Base-by-base conservation (phyloP, 2,888 invertebrate species). In the Capitulum mitella region DNA sequence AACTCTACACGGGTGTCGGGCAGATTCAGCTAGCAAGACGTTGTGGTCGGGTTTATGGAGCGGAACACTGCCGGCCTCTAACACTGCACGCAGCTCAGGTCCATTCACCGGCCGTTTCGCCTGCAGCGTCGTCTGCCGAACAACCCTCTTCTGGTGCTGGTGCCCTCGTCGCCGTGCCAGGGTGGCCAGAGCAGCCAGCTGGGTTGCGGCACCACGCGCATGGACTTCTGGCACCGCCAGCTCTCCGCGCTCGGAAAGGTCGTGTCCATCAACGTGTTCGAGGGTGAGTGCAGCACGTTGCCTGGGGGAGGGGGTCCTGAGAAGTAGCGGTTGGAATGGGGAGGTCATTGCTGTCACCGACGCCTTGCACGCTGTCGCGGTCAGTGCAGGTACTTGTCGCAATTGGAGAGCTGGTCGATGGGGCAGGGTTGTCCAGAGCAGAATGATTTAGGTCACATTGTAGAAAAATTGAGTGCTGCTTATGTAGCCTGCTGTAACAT, bases 151-250 rank as follows among this genome's bases (percentile, higher is more conserved):
- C 70, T 70, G 70, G 70, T 70, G 70, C 37, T 70, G 70, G 70
- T 70, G 26, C 70, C 70, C 26, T 70, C 70, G 19, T 70, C 70
- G 22, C 70, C 70, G 22, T 70, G 70, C 26, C 70, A 70, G 10
- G 40, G 70, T 26, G 1, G 19, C 5, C 19, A 34, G 19, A 10
- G 29, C 58, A 29, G 29, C n/a, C 64, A 34, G 34, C 64, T 34
- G 19, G 70, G 70, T 40, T 26, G 8, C 70, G 70, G 40, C 22
- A 26, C 87, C 5, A 88, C 89, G 79, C 87, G 92, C 76, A 88
- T 90, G 82, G 89, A 90, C 82, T 91, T 91, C 83, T 93, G 93
- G 92, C 89, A 90, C 82, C 87, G 89, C 77, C 88, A 91, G 81
- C 86, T 93, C 79, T 89, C 90, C 26, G 88, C 88, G 79, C 87